Evolutionary conservation across 2,113 vertebrate species (phyloP), one percentile per base, ranked within the genome.

Genomic region (Propithecus coquereli): DNA sequence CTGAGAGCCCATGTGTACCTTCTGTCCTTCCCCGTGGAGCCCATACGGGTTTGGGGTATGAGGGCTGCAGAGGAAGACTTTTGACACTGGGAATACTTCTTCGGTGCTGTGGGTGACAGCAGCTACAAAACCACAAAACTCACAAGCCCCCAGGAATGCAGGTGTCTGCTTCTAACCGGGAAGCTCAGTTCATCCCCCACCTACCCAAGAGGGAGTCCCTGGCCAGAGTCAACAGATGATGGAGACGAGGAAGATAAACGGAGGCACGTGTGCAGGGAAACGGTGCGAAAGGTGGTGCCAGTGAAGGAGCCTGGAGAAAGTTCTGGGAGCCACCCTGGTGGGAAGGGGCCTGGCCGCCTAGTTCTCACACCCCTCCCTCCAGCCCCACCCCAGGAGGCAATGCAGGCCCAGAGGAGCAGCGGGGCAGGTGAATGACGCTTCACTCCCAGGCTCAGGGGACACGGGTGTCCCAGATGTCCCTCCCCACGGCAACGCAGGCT

Each of bases 41-140:
- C 4, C 3, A 27, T 0, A 13, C 1, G 0, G 43, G 43, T 3
- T 11, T 23, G 23, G 23, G 61, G 37, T 22, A 17, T 0, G 18
- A 47, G 40, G 18, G 54, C 23, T 8, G 5, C 79, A 79, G 11
- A 68, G 40, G 73, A 92, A 40, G 52, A 92, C 23, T 0, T 65
- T 8, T 11, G 20, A 34, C 74, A 34, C 0, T 9, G 43, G 34
- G 54, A 74, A 45, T 6, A 30, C 43, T 20, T 77, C 47, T 65
- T 63, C 18, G 2, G n/a, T 40, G 59, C 52, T n/a, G 30, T 47
- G 2, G 0, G 57, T 17, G 59, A 57, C 23, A 2, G 27, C 10
- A 47, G 81, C 87, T n/a, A 57, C 18, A 37, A 80, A 82, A n/a
- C 43, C 83, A 43, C 40, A 88, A 80, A 71, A 40, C 25, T 59